Evolutionary conservation across 2,797 vertebrate genomes (phyloP), one percentile per base, ranked within the genome.

Genomic region (Hylomyscus alleni): DNA sequence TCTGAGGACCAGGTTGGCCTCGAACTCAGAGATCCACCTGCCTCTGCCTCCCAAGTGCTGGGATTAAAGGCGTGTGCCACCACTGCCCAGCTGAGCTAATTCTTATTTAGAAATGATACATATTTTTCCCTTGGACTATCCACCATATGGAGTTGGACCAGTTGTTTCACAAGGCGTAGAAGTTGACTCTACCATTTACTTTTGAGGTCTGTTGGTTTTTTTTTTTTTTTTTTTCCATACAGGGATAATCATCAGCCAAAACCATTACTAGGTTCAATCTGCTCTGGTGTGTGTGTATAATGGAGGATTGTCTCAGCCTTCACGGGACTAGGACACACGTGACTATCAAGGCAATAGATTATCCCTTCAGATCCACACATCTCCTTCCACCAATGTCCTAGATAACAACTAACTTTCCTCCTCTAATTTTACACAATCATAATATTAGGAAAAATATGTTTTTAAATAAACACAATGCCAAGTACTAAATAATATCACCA

Each of bases 401-500:
- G 13, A 91, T 91, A 75, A 86, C 15, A 91, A 52, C 19, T 34
- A 65, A 50, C 52, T 82, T 76, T 40, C n/a, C 2, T 13, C n/a
- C 54, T 29, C n/a, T n/a, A 82, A 60, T 29, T 40, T 40, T 58
- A 62, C 50, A 95, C 86, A 22, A 24, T 56, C 62, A 95, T 80
- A 60, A 56, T 80, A 56, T 92, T 34, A 65, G 31, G 22, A 50
- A 44, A 85, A 40, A 87, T n/a, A 37, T 3, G 1, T 78, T 93
- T 88, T 82, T 0, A 84, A 95, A 81, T 62, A 65, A 93, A 93
- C 93, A 44, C 10, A 58, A 40, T 44, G 29, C 56, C 20, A 44
- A 15, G 72, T 90, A 87, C 29, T 92, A 89, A 76, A 69, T 72
- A n/a, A 37, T 69, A 52, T 73, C 62, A 73, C 20, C 44, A 56